Evolutionary conservation across 30 jellyfish, hydroid and myxozoan species (phyloP), one percentile per base, ranked within the genome.

Genomic region (Calvadosia cruxmelitensis): DNA sequence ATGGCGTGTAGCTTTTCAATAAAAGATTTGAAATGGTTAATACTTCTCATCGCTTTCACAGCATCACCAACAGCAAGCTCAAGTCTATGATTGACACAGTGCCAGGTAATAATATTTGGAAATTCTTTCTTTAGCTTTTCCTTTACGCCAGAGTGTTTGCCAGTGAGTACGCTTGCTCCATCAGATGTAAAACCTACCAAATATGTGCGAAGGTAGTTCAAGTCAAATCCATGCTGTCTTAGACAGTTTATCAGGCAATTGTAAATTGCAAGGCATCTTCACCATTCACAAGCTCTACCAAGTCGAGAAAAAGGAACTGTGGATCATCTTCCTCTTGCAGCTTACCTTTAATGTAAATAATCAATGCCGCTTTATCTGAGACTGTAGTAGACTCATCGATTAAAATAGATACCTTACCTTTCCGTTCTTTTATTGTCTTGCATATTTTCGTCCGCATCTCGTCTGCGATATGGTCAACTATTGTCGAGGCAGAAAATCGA

Each of bases 11-110:
- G 31, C 50, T 71, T 78, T 27, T 52, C 30, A 27, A 78, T 50
- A 71, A 71, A 34, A 34, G 53, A 27, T 78, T 78, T 77, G 3
- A 71, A 33, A 30, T 29, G 20, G 62, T 70, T 2, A 42, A 78
- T 23, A 27, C 80, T 78, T 23, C 34, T 16, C 23, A 78, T 34
- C 49, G 70, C n/a, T 34, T 69, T 78, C 0, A 78, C 72, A 28
- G 79, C 78, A 70, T 78, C 85, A 16, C 71, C 13, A 57, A 69
- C 86, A 3, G 85, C 83, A 34, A 78, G 78, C 72, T 71, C 92
- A 57, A 78, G 61, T 71, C 81, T 66, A 35, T 78, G 86, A 64
- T 78, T 53, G 72, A 70, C 30, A 63, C 88, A 70, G 66, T 72
- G 73, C 92, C 92, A 78, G 20, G 52, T 50, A n/a, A 78, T 20